phyloP scores from a whole-genome alignment of 1,140 invertebrate species.

The Coboldia fuscipes region DNA sequence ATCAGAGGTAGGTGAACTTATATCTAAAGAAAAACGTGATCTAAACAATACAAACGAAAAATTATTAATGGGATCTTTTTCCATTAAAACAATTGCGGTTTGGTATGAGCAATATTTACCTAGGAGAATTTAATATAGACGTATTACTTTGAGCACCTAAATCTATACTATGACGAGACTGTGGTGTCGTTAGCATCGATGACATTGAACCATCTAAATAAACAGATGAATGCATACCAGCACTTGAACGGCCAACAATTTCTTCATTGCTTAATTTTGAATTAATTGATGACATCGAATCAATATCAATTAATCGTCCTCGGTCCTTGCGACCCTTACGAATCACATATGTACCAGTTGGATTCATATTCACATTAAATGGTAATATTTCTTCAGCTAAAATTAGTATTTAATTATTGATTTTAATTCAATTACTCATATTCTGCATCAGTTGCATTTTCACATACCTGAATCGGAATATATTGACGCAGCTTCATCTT shows the following conservation, averaged over 20 bases:
- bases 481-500: slow-evolving; percentile 39
- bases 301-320: slow-evolving; percentile 19
- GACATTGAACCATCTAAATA: not conserved
- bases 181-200: slow-evolving; percentile 23
- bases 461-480: slow-evolving; percentile 36
- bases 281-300: slow-evolving; percentile 30
- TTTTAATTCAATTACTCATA: not conserved
- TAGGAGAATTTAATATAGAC: slow-evolving; percentile 2
- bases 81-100: too few relatives aligned
- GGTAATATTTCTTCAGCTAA: slow-evolving; percentile 19
- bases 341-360: slow-evolving; percentile 49
- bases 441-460: not conserved
- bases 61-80: too few relatives aligned
- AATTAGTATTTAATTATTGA: slow-evolving; percentile 16
- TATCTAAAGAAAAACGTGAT: slow-evolving; percentile 5
- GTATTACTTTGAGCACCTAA: slow-evolving; percentile 24
- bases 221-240: not conserved
- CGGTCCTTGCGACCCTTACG: slow-evolving; percentile 37
- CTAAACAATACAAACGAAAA: too few relatives aligned
- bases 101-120: too few relatives aligned
- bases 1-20: slow-evolving; percentile 3
- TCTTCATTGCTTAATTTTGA: slow-evolving; percentile 24
- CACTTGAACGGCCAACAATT: not conserved
- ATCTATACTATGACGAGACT: slow-evolving; percentile 35
- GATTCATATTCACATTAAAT: slow-evolving; percentile 25